A percentile compares a stretch with the other conserved stretches of the same genome.
phyloP scores from a whole-genome alignment of 2,113 vertebrate genomes.

The Clarias macrocephalus region DNA sequence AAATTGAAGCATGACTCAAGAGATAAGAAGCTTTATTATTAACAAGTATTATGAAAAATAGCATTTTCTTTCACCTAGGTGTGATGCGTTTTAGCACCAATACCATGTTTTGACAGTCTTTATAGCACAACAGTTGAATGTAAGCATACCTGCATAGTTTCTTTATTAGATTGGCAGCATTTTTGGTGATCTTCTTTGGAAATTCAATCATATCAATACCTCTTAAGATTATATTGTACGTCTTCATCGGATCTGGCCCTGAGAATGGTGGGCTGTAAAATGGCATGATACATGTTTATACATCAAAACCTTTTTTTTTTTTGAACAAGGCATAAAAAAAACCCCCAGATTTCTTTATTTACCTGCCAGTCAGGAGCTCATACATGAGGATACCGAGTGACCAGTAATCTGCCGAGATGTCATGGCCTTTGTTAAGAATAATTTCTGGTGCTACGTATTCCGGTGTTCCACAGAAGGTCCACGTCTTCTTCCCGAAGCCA shows the following conservation, averaged over 20 bases:
- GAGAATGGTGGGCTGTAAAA: slow-evolving; percentile 89
- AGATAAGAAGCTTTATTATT: no score
- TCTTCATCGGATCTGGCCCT: slow-evolving; percentile 97
- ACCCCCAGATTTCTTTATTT: slow-evolving; percentile 48
- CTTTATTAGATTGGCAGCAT: slow-evolving; percentile 95
- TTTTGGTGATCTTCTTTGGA: slow-evolving; percentile 98
- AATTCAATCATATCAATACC: slow-evolving; percentile 99
- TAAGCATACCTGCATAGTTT: slow-evolving; percentile 92
- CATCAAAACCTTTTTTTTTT: background rate
- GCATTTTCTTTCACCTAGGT: no score
- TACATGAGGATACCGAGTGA: slow-evolving; percentile 98
- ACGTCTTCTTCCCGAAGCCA: slow-evolving; percentile 97
- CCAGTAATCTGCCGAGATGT: slow-evolving; percentile 97
- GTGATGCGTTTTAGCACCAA: no score
- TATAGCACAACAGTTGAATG: background rate
- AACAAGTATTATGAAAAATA: no score
- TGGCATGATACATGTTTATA: background rate
- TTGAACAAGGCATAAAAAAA: no score
- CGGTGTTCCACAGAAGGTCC: slow-evolving; percentile 98
- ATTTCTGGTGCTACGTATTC: slow-evolving; percentile 98
- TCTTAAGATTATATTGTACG: slow-evolving; percentile 93
- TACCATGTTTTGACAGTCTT: no score
- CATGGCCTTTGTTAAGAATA: slow-evolving; percentile 97
- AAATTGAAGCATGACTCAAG: no score
- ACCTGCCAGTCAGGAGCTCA: slow-evolving; percentile 98